Percentiles rank a stretch among this genome's conserved stretches.
These are phyloP conservation scores for Discoglossus pictus DNA, from an alignment of 2,797 vertebrate genomes.

Conservation along the genomic window DNA sequence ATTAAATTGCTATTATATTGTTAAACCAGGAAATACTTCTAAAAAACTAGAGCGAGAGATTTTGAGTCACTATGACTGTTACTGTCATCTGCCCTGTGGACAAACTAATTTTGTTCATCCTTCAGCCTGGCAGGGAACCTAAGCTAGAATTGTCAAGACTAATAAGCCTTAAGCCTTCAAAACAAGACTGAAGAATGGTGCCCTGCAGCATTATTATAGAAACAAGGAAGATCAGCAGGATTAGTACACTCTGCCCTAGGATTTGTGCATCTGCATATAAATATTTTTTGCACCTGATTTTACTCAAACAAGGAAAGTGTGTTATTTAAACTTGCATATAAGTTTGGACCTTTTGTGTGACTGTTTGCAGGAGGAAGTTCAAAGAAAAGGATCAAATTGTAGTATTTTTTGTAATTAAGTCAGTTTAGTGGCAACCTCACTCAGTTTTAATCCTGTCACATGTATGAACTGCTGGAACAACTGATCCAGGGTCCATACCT, in stretches of 20 bases:
- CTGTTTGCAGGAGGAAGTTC: too few relatives aligned
- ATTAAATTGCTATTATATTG: constrained; percentile 55
- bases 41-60: constrained; percentile 55
- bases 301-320: too few relatives aligned
- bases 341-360: too few relatives aligned
- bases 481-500: too few relatives aligned
- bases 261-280: constrained; percentile 41
- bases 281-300: too few relatives aligned
- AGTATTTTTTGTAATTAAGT: too few relatives aligned
- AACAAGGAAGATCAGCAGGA: constrained; percentile 40
- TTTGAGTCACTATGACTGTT: constrained; percentile 58
- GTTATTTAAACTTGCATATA: too few relatives aligned
- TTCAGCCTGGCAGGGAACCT: constrained; percentile 61
- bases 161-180: constrained; percentile 57
- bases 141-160: constrained; percentile 56
- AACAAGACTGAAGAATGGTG: constrained; percentile 46
- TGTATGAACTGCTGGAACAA: too few relatives aligned
- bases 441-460: too few relatives aligned
- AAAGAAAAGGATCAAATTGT: too few relatives aligned
- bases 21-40: constrained; percentile 57
- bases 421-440: too few relatives aligned
- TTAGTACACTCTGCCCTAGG: constrained; percentile 26
- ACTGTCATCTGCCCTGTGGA: constrained; percentile 56
- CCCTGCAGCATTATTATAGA: constrained; percentile 49
- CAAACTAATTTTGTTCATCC: constrained; percentile 63